Base-by-base conservation (phyloP, 2,113 vertebrate species). In the Ceuthmochares aereus region DNA sequence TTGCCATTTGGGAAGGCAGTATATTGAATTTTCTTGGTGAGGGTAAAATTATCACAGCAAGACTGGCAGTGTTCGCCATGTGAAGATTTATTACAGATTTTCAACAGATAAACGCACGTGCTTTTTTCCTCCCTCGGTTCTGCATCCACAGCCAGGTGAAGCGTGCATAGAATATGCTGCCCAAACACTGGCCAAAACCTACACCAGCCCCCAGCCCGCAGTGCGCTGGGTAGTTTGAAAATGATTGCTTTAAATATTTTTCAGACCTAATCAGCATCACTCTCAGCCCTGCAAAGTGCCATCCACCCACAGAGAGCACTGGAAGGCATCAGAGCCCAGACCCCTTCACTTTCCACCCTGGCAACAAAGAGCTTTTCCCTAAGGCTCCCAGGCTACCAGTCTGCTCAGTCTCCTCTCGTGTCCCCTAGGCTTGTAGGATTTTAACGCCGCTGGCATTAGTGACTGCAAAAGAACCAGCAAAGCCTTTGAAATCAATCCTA, bases 21-120 rank as follows among this genome's bases (percentile, higher is more conserved):
- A 79, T 73, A 97, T 84, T 89, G 68, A 92, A 96, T 96, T 97
- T 74, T 67, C 80, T 92, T 83, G 37, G 68, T 78, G 25, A 74
- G 34, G 34, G 49, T 72, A 72, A 82, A 89, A 91, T 95, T 96
- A 55, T 86, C 96, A 74, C 45, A 80, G 74, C 34, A 60, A 89
- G 81, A 84, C 51, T 93, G 77, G 90, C 91, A 90, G 82, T 64
- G 43, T 49, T 87, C 73, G 58, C 51, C 19, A 32, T 5, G 59
- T 62, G 62, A 88, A 59, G 66, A 85, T 90, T 81, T 95, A 68
- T 70, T 89, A 32, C 36, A 43, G 30, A 47, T 79, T 96, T 25
- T 36, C 32, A 69, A 69, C 47, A 72, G 55, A 85, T 34, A 70
- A 82, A 52, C 1, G 10, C 23, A 70, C 32, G 3, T 21, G 21